Evolutionary conservation across 1,140 invertebrate genomes (phyloP).

Genomic region (Drosophila truncata): DNA sequence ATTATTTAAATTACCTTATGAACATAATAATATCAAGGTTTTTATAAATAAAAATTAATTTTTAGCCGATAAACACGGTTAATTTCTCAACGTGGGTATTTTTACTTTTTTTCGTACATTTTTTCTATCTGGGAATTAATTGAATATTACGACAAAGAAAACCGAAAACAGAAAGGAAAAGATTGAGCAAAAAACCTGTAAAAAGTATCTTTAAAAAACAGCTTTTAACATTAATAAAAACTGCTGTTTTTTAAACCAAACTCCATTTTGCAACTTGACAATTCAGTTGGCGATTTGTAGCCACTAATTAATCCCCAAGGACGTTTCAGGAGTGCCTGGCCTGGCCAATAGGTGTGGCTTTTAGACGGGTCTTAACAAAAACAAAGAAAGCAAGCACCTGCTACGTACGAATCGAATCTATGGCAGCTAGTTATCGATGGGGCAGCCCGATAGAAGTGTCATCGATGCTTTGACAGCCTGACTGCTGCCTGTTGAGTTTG

Average conservation of each 20-base stretch:
- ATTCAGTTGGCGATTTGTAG: not conserved
- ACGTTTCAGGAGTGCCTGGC: not conserved
- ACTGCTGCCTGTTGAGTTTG: slow-evolving; percentile 52
- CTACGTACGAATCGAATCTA: slow-evolving; percentile 17
- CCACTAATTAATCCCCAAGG: slow-evolving; percentile 16
- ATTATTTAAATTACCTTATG: no score
- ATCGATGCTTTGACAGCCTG: slow-evolving; percentile 54
- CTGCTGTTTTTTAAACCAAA: not conserved
- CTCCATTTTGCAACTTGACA: not conserved
- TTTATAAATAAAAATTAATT: no score
- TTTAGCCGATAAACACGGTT: no score
- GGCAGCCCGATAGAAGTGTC: slow-evolving; percentile 30
- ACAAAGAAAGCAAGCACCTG: slow-evolving; percentile 12
- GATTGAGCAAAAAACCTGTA: no score
- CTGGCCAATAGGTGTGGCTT: slow-evolving; percentile 4
- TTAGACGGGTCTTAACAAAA: not conserved
- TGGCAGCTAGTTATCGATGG: slow-evolving; percentile 20
- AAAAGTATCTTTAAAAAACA: not conserved
- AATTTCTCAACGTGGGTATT: no score
- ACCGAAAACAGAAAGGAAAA: no score
- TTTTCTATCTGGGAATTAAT: no score
- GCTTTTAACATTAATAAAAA: not conserved
- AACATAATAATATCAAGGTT: no score
- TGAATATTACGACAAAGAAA: no score
- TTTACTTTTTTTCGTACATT: no score